A percentile compares a stretch with the other conserved stretches of the same genome.
Evolutionary conservation across 2,113 vertebrate species (phyloP).

Genomic region (Thryonomys swinderianus): DNA sequence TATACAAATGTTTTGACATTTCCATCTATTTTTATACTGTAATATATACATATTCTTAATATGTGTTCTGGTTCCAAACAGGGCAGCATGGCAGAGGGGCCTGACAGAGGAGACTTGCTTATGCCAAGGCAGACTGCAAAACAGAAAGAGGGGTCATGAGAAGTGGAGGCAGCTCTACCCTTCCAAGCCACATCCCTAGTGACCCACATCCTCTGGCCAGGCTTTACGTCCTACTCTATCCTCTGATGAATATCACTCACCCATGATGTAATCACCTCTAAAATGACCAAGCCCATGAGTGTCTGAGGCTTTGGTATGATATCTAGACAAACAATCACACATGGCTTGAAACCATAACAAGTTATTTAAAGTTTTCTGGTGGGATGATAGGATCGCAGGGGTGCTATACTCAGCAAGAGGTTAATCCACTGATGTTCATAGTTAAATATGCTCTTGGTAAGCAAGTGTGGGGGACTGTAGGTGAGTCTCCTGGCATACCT

Average conservation of each 20-base stretch:
- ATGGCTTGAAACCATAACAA: neutral
- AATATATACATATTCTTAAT: neutral
- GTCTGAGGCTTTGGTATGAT: neutral
- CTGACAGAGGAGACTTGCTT: neutral
- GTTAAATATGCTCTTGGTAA: neutral
- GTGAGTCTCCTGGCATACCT: neutral
- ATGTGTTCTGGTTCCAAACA: no score
- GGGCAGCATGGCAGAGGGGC: no score
- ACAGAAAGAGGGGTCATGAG: neutral
- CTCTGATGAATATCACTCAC: neutral
- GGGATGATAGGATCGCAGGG: neutral
- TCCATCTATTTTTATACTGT: slow-evolving; percentile 2
- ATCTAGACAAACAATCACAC: neutral
- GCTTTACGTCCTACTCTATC: neutral
- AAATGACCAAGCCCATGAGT: neutral
- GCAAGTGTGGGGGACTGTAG: neutral
- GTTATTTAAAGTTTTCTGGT: neutral
- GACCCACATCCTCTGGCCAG: neutral
- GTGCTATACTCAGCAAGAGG: neutral
- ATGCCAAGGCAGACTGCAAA: neutral
- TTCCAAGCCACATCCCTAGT: no score
- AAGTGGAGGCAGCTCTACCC: neutral
- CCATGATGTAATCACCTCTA: neutral
- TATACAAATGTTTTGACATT: neutral
- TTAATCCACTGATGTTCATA: neutral